These are phyloP conservation scores for Vanessa tameamea DNA, from an alignment of 1,140 invertebrate species.

Conservation along the genomic window DNA sequence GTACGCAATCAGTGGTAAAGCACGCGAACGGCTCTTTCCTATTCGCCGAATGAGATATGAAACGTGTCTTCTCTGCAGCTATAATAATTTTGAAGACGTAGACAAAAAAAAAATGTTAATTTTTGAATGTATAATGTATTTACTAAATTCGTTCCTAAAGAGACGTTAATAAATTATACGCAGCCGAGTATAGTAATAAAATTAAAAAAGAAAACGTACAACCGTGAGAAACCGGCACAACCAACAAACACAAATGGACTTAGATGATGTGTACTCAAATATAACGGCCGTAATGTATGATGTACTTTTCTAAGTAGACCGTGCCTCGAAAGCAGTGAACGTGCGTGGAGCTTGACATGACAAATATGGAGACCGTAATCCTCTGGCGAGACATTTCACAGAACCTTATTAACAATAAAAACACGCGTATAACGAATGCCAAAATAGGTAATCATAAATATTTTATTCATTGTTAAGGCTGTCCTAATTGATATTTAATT, in stretches of 20 bases:
- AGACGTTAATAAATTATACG: neutral
- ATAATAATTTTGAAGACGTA: neutral
- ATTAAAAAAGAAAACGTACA: neutral
- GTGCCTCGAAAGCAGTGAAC: conserved; percentile 19
- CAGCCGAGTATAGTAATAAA: neutral
- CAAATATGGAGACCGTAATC: conserved; percentile 30
- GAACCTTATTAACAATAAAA: conserved; percentile 30
- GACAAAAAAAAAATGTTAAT: neutral
- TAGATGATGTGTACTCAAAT: conserved; percentile 25
- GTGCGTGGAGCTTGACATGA: conserved; percentile 12
- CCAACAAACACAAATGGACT: conserved; percentile 20
- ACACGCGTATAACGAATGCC: conserved; percentile 13
- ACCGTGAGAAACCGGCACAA: conserved; percentile 21
- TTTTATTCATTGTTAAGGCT: neutral
- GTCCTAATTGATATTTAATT: neutral
- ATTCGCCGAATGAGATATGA: conserved; percentile 6
- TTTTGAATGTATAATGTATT: neutral
- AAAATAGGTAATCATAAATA: neutral
- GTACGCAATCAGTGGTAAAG: conserved; percentile 24
- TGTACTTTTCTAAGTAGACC: conserved; percentile 28
- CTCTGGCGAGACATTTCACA: conserved; percentile 17
- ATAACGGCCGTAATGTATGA: conserved; percentile 18
- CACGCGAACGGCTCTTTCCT: conserved; percentile 1
- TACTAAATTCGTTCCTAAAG: neutral
- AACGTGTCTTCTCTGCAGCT: neutral